phyloP scores from a whole-genome alignment of 2,113 vertebrate species.

The Megalops atlanticus region DNA sequence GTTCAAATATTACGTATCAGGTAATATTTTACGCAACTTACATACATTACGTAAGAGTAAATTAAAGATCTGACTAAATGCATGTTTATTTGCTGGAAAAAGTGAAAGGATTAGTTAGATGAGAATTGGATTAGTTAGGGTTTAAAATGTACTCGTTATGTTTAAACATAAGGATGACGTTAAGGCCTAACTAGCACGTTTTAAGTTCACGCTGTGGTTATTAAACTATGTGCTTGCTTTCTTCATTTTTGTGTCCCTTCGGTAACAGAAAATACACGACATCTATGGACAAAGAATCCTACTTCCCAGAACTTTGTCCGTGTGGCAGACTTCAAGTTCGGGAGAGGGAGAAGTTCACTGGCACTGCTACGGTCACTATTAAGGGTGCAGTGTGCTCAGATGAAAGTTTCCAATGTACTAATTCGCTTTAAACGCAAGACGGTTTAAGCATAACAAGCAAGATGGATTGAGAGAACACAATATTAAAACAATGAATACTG shows the following conservation, averaged over 20 bases:
- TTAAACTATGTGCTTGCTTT: background rate
- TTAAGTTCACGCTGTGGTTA: no score
- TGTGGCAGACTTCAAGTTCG: conserved; percentile 39
- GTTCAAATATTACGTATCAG: conserved; percentile 18
- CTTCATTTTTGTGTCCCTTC: background rate
- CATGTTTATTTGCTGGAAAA: no score
- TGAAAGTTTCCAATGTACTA: conserved; percentile 17
- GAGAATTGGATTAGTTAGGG: no score
- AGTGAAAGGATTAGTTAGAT: no score
- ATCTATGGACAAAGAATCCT: background rate
- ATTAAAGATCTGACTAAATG: background rate
- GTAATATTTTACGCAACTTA: conserved; percentile 6
- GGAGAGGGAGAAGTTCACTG: conserved; percentile 26
- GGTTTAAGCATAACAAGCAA: no score
- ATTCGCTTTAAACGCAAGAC: background rate
- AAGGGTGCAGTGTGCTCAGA: background rate
- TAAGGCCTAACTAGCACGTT: no score
- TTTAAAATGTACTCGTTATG: no score
- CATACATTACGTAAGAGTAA: background rate
- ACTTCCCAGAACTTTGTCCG: background rate
- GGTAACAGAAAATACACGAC: background rate
- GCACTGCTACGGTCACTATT: conserved; percentile 3
- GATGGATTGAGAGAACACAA: background rate
- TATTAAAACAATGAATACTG: background rate
- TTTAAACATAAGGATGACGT: no score